Conservation (phyloP, 2,797 vertebrate genomes). For the Alectoris magna region DNA sequence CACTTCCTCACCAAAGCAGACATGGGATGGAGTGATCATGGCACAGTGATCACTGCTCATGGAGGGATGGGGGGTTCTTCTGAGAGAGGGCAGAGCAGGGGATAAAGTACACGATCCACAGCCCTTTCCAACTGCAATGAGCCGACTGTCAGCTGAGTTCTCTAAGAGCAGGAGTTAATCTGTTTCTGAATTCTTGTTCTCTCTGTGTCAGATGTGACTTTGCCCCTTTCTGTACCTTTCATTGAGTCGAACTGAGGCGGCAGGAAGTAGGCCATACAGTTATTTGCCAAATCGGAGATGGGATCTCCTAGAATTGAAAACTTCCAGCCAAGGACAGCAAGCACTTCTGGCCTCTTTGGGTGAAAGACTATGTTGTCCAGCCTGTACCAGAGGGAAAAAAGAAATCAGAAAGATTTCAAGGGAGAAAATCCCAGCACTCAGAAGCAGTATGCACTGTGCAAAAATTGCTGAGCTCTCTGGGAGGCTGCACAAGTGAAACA, state of each 20-base stretch:
- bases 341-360: conserved; percentile 79
- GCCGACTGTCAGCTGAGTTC: neutral
- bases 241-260: conserved; percentile 71
- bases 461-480: neutral
- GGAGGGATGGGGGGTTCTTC: neutral
- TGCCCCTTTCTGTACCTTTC: conserved; percentile 77
- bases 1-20: neutral
- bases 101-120: fast-evolving
- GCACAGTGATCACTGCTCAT: neutral
- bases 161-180: neutral
- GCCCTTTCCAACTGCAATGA: neutral
- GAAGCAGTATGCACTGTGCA: neutral
- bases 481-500: conserved; percentile 10
- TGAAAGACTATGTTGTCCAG: conserved; percentile 87
- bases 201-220: neutral
- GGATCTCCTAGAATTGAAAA: conserved; percentile 85
- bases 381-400: conserved; percentile 70
- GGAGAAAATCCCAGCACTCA: neutral
- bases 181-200: neutral
- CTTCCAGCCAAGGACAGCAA: conserved; percentile 86
- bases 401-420: neutral
- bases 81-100: neutral
- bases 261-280: conserved; percentile 80
- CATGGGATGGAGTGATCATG: neutral
- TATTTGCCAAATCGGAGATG: conserved; percentile 81